Conservation (phyloP, 2,888 invertebrate species). For the Morpho deidamia region DNA sequence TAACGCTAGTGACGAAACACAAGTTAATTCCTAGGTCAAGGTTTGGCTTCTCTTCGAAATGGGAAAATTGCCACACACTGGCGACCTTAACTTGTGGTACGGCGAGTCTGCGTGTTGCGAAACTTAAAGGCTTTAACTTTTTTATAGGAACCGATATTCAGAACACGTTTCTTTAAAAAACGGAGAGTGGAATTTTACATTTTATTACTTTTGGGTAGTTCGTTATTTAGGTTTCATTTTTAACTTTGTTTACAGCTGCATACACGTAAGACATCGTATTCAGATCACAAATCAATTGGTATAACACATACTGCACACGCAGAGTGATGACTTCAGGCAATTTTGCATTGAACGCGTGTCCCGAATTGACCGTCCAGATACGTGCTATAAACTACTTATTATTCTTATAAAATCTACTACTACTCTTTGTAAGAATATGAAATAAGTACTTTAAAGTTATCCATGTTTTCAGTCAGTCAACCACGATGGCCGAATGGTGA, state of each 20-base stretch:
- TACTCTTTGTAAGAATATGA: no score
- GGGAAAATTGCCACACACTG: conserved; percentile 74
- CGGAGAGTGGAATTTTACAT: conserved; percentile 5
- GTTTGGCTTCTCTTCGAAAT: conserved; percentile 72
- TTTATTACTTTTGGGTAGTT: not conserved
- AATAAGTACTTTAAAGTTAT: no score
- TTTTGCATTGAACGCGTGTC: no score
- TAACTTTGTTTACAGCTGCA: not conserved
- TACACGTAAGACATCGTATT: no score
- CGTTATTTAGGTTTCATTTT: not conserved
- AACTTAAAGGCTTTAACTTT: conserved; percentile 19
- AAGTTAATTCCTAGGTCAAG: conserved; percentile 76
- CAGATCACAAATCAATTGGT: no score
- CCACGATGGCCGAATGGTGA: no score
- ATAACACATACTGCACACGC: no score
- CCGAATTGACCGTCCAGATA: no score
- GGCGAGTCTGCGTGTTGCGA: conserved; percentile 53
- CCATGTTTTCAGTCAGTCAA: no score
- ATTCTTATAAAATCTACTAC: no score
- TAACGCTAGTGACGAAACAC: conserved; percentile 60
- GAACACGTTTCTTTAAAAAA: conserved; percentile 18
- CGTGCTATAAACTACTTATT: no score
- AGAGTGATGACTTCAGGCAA: no score
- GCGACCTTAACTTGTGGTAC: conserved; percentile 67
- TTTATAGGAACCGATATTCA: conserved; percentile 23